phyloP scores from a whole-genome alignment of 2,888 invertebrate genomes.

The Cataglyphis livida region DNA sequence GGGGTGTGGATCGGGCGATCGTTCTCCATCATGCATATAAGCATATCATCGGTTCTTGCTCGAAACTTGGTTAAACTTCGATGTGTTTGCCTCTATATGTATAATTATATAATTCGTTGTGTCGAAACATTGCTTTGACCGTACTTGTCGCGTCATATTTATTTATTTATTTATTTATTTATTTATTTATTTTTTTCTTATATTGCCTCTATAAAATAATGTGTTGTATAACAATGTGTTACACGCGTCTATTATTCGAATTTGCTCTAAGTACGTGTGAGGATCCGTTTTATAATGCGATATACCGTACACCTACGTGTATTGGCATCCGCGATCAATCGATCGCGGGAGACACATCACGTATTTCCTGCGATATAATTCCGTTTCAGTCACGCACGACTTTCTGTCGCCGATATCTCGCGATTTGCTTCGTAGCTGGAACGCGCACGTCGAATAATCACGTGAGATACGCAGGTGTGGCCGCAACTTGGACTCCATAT shows the following conservation, averaged over 20 bases:
- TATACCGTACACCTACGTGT: neutral
- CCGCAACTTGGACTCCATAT: neutral
- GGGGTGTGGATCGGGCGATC: conserved; percentile 64
- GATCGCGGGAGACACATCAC: neutral
- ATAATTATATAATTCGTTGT: conserved; percentile 85
- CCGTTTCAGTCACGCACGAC: neutral
- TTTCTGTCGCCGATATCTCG: neutral
- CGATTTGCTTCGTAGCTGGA: neutral
- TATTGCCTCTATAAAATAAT: conserved; percentile 83
- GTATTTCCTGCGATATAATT: neutral
- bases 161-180: conserved; percentile 40
- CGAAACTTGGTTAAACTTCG: conserved; percentile 70
- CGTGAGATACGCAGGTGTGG: conserved; percentile 39
- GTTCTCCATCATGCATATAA: conserved; percentile 61
- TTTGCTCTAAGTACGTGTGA: conserved; percentile 68
- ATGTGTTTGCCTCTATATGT: conserved; percentile 80
- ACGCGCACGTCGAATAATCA: conserved; percentile 5
- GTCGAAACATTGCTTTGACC: conserved; percentile 85
- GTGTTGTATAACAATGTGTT: conserved; percentile 77
- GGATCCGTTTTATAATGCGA: conserved; percentile 31
- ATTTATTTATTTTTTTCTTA: conserved; percentile 63
- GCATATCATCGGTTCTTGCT: conserved; percentile 66
- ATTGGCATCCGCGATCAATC: conserved; percentile 8
- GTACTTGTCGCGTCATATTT: conserved; percentile 74
- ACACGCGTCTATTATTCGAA: conserved; percentile 72